Conservation (phyloP, 2,888 invertebrate genomes). For the Drosophila koepferae region DNA sequence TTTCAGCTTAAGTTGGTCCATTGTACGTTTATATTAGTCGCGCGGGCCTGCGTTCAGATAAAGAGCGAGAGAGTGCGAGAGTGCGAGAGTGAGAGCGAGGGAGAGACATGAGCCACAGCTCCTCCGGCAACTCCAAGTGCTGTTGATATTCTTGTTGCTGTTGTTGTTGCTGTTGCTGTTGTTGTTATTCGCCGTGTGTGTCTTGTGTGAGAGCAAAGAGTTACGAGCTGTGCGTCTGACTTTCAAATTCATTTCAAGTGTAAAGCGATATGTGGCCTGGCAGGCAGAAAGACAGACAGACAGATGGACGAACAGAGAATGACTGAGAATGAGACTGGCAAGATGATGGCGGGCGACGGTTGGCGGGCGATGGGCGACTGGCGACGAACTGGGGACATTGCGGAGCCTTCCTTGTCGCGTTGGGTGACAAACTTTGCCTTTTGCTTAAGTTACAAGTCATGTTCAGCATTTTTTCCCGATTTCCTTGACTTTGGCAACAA, state of each 20-base stretch:
- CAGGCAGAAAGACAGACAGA: slow-evolving; percentile 11
- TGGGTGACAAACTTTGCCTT: slow-evolving; percentile 71
- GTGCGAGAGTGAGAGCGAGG: not conserved
- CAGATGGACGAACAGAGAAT: not conserved
- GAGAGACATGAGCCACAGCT: slow-evolving; percentile 20
- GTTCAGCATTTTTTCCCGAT: slow-evolving; percentile 41
- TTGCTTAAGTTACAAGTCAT: slow-evolving; percentile 78
- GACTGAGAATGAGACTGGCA: slow-evolving; percentile 6
- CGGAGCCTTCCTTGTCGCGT: slow-evolving; percentile 60
- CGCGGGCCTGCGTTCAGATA: slow-evolving; percentile 57
- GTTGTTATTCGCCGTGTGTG: slow-evolving; percentile 52
- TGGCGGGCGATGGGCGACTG: not conserved
- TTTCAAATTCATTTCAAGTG: slow-evolving; percentile 80
- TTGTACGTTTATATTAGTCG: slow-evolving; percentile 85
- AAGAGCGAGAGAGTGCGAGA: slow-evolving; percentile 15
- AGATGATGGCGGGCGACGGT: too few species aligned
- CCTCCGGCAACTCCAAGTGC: slow-evolving; percentile 37
- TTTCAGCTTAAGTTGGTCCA: slow-evolving; percentile 83
- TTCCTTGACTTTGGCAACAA: slow-evolving; percentile 20
- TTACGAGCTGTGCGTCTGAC: slow-evolving; percentile 77
- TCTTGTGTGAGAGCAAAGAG: slow-evolving; percentile 60
- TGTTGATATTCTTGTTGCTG: slow-evolving; percentile 30
- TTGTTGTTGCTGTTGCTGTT: slow-evolving; percentile 22
- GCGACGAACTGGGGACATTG: not conserved
- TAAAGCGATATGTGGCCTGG: slow-evolving; percentile 75